phyloP scores from a whole-genome alignment of 1,140 invertebrate species.

The Cecropterus lyciades region DNA sequence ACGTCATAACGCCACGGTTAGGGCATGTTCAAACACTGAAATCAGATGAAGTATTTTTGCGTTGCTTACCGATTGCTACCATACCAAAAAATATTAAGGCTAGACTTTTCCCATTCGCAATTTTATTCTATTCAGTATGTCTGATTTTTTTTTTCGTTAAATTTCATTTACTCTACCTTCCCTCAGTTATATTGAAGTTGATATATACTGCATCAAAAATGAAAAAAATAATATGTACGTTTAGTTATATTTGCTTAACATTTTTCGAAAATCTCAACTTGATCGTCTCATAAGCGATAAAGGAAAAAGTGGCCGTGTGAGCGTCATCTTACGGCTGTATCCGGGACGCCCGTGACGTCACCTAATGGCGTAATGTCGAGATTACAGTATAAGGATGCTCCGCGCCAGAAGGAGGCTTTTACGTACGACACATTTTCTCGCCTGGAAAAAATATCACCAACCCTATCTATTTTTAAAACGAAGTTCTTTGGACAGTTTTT shows the following conservation, averaged over 20 bases:
- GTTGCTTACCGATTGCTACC: not conserved
- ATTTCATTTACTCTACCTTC: too few species aligned
- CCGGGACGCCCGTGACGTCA: constrained; percentile 53
- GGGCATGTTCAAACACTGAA: constrained; percentile 18
- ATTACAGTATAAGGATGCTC: constrained; percentile 15
- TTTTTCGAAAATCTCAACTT: constrained; percentile 2
- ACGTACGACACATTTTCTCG: constrained; percentile 6
- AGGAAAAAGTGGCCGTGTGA: constrained; percentile 3
- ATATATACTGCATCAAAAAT: too few species aligned
- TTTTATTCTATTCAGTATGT: too few species aligned
- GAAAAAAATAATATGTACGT: too few species aligned
- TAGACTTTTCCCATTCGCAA: too few species aligned
- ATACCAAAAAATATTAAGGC: too few species aligned
- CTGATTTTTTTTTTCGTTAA: too few species aligned
- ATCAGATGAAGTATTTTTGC: not conserved
- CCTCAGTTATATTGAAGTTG: too few species aligned
- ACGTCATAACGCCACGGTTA: constrained; percentile 44
- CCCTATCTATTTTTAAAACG: constrained; percentile 14
- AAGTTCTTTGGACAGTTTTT: too few species aligned
- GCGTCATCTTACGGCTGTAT: constrained; percentile 32
- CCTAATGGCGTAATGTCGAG: constrained; percentile 20
- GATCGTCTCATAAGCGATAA: constrained; percentile 6
- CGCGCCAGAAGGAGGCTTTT: constrained; percentile 11
- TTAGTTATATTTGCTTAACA: not conserved
- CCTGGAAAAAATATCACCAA: constrained; percentile 1